Base-by-base conservation (phyloP, 1,140 invertebrate genomes). In the Gonioctena quinquepunctata region DNA sequence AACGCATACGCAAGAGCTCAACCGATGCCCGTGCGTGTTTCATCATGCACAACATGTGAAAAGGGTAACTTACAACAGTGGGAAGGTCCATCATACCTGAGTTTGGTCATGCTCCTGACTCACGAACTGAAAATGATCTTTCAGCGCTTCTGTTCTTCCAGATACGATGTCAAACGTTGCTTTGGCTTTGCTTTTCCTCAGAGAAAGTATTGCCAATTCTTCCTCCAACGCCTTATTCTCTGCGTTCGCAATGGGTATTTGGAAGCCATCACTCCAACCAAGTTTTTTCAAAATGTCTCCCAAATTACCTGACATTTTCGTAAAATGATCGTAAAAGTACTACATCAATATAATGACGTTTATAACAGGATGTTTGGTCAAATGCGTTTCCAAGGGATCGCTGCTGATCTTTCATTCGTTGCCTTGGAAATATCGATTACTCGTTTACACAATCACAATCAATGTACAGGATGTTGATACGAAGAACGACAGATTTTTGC, bases 241-340 rank as follows among this genome's bases (percentile, higher is more conserved):
- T 61, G 87, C 86, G 83, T 92, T 91, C 3, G 91, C 89, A 16
- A 92, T 85, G 3, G 92, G 92, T 74, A 93, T 88, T 74, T 88
- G 87, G 68, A 91, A 91, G 11, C 91, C 91, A 75, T 89, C 86
- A 62, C 85, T 85, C 90, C 90, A 93, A 8, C 90, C 91, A n/a
- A 92, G 80, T 75, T 89, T 85, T 77, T 87, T 87, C 25, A 92
- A 82, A 71, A 92, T 82, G 72, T 90, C 84, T n/a, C 86, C 84
- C 68, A 91, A 87, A 67, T 70, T n/a, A 42, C 21, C 7, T 52
- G 63, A 27, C 63, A 65, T 50, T 26, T 65, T 16, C 11, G 7
- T 8, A 63, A 33, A 42, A 21, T 63, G n/a, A 42, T 42, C 33
- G 33, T 42, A 42, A 42, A 42, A 42, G 11, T 42, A 13, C 11